Conservation (phyloP, 2,797 vertebrate species). For the Spondyliosoma cantharus region DNA sequence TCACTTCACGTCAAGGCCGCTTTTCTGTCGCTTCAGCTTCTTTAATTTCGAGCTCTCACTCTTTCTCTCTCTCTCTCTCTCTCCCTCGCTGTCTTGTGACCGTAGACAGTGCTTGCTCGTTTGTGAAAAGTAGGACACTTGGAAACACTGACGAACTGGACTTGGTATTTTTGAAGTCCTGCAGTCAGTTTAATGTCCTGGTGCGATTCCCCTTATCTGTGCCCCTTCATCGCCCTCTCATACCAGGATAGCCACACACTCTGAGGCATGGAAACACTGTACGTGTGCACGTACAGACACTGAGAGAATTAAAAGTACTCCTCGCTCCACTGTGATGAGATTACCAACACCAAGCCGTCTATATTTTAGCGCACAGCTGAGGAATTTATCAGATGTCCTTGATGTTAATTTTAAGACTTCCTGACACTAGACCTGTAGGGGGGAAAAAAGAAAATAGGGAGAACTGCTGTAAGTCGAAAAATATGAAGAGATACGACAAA, state of each 20-base stretch:
- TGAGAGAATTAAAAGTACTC: background rate
- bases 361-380: constrained; percentile 18
- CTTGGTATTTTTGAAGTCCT: constrained; percentile 81
- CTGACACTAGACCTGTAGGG: background rate
- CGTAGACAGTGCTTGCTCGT: constrained; percentile 64
- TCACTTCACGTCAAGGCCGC: constrained; percentile 34
- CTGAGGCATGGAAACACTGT: constrained; percentile 22
- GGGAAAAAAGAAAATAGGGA: background rate
- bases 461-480: too few relatives aligned
- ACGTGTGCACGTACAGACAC: background rate
- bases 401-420: background rate
- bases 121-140: constrained; percentile 82
- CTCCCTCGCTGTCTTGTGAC: constrained; percentile 78
- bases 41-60: background rate
- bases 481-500: background rate
- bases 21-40: constrained; percentile 40
- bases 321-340: constrained; percentile 9
- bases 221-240: constrained; percentile 59
- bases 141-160: constrained; percentile 84
- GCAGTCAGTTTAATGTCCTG: constrained; percentile 65
- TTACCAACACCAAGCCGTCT: constrained; percentile 17
- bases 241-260: constrained; percentile 25
- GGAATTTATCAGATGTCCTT: constrained; percentile 30
- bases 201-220: constrained; percentile 66
- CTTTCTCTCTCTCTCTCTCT: constrained; percentile 35